Percentiles rank a stretch among this genome's conserved stretches.
Evolutionary conservation across 2,113 vertebrate species (phyloP).

Genomic region (Myotis lucifugus): DNA sequence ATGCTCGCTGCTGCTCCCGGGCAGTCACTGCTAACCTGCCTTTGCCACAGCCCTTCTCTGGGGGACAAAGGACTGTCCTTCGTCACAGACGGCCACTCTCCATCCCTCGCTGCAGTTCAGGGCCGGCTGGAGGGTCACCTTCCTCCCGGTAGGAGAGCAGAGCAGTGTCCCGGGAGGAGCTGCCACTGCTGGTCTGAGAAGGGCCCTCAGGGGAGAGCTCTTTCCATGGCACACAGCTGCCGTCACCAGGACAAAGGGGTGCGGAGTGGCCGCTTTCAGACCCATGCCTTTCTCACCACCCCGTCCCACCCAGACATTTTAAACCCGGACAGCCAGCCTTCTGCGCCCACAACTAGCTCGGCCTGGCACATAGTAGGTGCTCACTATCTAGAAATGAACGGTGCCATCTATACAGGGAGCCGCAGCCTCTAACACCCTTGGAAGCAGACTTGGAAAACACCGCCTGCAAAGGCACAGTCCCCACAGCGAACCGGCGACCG

Average conservation of each 20-base stretch:
- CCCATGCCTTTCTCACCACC: rapidly evolving
- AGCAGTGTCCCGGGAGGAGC: neutral
- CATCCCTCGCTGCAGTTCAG: neutral
- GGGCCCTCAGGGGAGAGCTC: neutral
- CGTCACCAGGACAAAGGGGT: neutral
- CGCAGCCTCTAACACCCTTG: rapidly evolving
- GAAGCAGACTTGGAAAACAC: rapidly evolving
- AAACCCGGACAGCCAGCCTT: rapidly evolving
- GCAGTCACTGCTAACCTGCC: neutral
- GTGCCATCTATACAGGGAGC: neutral
- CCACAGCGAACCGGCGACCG: rapidly evolving
- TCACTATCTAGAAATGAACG: rapidly evolving
- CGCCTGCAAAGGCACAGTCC: rapidly evolving
- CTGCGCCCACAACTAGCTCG: rapidly evolving
- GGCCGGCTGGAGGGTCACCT: neutral
- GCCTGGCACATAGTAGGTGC: rapidly evolving
- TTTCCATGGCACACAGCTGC: neutral
- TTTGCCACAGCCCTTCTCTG: neutral
- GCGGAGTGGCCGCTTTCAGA: rapidly evolving
- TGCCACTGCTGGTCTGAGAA: neutral
- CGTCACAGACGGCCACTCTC: neutral
- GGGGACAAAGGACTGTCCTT: neutral
- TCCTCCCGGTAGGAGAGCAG: neutral
- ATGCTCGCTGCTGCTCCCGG: too few species aligned
- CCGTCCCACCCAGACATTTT: neutral